Conservation (phyloP, 2,797 vertebrate species). For the Sphaeramia orbicularis region DNA sequence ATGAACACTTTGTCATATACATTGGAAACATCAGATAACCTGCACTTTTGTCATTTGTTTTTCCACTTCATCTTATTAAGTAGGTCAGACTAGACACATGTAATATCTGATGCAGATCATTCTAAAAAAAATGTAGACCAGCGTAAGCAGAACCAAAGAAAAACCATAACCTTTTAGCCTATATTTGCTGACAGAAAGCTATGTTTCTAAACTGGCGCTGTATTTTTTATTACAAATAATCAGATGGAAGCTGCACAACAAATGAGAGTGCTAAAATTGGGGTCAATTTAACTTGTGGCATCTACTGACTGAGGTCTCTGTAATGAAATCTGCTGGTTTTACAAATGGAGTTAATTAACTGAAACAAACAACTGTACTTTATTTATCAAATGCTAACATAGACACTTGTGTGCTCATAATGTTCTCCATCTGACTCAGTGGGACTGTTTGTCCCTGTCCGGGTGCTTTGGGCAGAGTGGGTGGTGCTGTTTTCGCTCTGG, state of each 20-base stretch:
- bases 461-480: conserved; percentile 77
- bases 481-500: conserved; percentile 65
- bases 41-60: too few species aligned
- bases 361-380: too few species aligned
- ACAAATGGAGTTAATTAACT: neutral
- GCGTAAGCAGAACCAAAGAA: neutral
- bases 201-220: neutral
- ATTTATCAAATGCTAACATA: too few species aligned
- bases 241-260: neutral
- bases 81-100: too few species aligned
- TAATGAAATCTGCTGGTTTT: neutral
- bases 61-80: too few species aligned
- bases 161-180: neutral
- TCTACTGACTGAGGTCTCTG: neutral
- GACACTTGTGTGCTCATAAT: too few species aligned
- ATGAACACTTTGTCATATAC: too few species aligned
- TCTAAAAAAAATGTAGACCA: too few species aligned
- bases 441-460: conserved; percentile 56
- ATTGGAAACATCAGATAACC: too few species aligned
- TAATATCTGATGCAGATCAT: too few species aligned
- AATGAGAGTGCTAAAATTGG: neutral
- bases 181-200: neutral
- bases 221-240: neutral
- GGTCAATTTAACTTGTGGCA: neutral
- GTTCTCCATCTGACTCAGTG: conserved; percentile 28